Base-by-base conservation (phyloP, 2,888 invertebrate species). In the Meganola albula region DNA sequence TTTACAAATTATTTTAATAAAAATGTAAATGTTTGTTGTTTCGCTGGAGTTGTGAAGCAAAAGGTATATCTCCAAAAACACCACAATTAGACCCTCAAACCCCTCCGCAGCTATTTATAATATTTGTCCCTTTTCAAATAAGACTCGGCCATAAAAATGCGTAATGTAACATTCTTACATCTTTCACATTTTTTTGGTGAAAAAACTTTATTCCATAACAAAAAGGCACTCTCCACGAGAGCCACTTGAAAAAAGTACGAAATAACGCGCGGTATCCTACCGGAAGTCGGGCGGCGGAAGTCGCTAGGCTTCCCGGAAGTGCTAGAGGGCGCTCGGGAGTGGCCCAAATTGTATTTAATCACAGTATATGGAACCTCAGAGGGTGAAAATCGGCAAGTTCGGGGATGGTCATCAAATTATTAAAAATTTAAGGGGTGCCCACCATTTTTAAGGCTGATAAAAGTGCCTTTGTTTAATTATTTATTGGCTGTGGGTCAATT, bases 251-350 rank as follows among this genome's bases (percentile, higher is more conserved):
- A 66, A 77, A 74, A 73, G 70, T 72, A 69, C 63, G 69, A 71
- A 75, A 75, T 69, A 74, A 74, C 65, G 62, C 58, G 58, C 68
- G 67, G 76, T 69, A 74, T 75, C 73, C 72, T 69, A 72, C 71
- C 73, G 84, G 83, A 84, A 74, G 74, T 62, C 54, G 68, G 62
- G 66, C 55, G 66, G 66, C 77, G 82, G 80, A 80, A 75, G 80
- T 77, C 73, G 66, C 70, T 74, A 70, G 76, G 74, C 78, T 76
- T 77, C 76, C 82, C 80, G 84, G 84, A 84, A 69, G 68, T 60
- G 67, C 72, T 70, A 63, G 72, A 83, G 80, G 74, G 76, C 67
- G 60, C 77, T 76, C 59, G 61, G 59, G 63, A 58, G 58, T 62
- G 58, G 56, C 60, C 72, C 63, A 75, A 83, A 83, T 82, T 82